Evolutionary conservation across 1,140 invertebrate genomes (phyloP).

Genomic region (Brachystomella parvula): DNA sequence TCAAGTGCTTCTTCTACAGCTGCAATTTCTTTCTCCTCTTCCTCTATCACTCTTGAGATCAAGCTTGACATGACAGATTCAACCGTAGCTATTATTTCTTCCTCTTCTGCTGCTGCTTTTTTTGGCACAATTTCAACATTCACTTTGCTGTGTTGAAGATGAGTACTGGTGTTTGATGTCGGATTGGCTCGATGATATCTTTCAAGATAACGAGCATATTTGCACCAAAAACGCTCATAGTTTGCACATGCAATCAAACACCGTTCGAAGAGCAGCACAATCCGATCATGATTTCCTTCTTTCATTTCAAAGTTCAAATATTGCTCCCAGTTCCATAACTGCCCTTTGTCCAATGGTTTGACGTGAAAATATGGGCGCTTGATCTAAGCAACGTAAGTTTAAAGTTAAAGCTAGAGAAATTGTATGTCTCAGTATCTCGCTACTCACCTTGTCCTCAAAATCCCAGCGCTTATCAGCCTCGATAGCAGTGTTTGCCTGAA

Average conservation of each 20-base stretch:
- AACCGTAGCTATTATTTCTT: slow-evolving; percentile 19
- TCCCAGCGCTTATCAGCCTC: slow-evolving; percentile 82
- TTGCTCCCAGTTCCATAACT: slow-evolving; percentile 94
- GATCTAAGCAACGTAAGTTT: slow-evolving; percentile 56
- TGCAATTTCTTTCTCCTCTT: slow-evolving; percentile 18
- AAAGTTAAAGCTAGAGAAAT: background rate
- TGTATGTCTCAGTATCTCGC: background rate
- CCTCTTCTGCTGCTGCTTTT: slow-evolving; percentile 29
- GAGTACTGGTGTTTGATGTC: slow-evolving; percentile 5
- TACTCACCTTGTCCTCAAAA: slow-evolving; percentile 82
- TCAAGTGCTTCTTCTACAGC: background rate
- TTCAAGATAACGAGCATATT: slow-evolving; percentile 41
- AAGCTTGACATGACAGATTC: slow-evolving; percentile 20
- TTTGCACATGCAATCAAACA: slow-evolving; percentile 94
- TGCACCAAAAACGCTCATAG: slow-evolving; percentile 37
- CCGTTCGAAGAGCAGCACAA: slow-evolving; percentile 85
- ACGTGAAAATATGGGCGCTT: slow-evolving; percentile 98
- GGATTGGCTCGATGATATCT: slow-evolving; percentile 30
- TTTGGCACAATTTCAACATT: slow-evolving; percentile 22
- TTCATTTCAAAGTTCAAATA: slow-evolving; percentile 91
- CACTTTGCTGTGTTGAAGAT: slow-evolving; percentile 29
- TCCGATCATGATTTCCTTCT: slow-evolving; percentile 77
- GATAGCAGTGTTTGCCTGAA: slow-evolving; percentile 75
- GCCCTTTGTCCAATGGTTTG: slow-evolving; percentile 86
- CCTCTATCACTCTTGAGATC: slow-evolving; percentile 20